Percentiles rank a stretch among this genome's conserved stretches.
These are phyloP conservation scores for Rattus norvegicus DNA, from an alignment of 2,113 vertebrate genomes.

Conservation along the genomic window DNA sequence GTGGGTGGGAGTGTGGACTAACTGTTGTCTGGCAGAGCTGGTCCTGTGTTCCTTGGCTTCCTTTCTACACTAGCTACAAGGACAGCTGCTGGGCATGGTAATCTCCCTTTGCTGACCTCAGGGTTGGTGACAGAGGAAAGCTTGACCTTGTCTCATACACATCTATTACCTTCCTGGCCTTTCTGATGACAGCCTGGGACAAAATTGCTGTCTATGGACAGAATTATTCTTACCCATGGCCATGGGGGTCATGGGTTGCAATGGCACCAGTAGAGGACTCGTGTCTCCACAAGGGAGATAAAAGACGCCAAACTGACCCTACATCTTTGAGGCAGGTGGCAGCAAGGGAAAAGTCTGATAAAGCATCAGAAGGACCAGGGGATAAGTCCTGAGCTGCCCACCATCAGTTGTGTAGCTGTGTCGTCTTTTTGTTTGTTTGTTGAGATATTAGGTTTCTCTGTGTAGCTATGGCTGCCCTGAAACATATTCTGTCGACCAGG, in stretches of 20 bases:
- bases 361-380: neutral
- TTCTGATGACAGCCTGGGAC: neutral
- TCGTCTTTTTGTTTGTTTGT: neutral
- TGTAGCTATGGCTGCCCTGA: neutral
- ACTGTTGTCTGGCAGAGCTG: neutral
- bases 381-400: neutral
- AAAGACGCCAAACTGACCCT: neutral
- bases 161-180: neutral
- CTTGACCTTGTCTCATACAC: neutral
- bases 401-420: neutral
- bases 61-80: neutral
- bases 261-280: neutral
- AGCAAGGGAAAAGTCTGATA: neutral
- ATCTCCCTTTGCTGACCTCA: slow-evolving; percentile 43
- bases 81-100: slow-evolving; percentile 19
- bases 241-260: neutral
- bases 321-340: neutral
- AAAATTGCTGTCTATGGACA: neutral
- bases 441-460: neutral
- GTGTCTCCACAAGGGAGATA: neutral
- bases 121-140: neutral
- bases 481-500: neutral
- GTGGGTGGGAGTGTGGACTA: neutral
- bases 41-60: neutral
- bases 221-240: neutral